A percentile compares a stretch with the other conserved stretches of the same genome.
Conservation (phyloP, 2,797 vertebrate genomes). For the Notoglanidium macrostoma region DNA sequence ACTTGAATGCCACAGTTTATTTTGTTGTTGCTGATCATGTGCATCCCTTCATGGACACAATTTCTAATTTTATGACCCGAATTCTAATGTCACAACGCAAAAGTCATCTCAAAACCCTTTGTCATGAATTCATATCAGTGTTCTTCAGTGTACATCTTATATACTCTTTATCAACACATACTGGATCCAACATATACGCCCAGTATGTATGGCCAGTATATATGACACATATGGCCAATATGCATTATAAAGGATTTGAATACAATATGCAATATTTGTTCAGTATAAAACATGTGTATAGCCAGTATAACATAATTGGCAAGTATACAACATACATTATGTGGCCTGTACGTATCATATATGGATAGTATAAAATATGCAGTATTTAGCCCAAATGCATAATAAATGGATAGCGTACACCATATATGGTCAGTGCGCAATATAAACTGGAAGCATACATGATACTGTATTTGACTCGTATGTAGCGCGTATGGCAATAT, state of each 20-base stretch:
- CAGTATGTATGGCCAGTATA: not conserved
- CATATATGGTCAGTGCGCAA: not conserved
- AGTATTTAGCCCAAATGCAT: not conserved
- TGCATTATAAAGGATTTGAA: not conserved
- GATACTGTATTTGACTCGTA: not conserved
- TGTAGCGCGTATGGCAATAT: not conserved
- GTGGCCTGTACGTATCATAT: not conserved
- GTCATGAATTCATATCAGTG: too few species aligned
- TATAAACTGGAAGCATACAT: not conserved
- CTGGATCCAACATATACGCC: too few species aligned
- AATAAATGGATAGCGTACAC: not conserved
- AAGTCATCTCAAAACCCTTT: too few species aligned
- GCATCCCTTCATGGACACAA: too few species aligned
- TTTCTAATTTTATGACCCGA: too few species aligned
- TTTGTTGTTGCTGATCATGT: too few species aligned
- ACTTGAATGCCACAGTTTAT: too few species aligned
- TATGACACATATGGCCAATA: not conserved
- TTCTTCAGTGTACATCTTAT: too few species aligned
- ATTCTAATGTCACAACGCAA: too few species aligned
- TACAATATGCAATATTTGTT: not conserved
- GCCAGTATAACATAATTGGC: not conserved
- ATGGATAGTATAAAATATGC: not conserved
- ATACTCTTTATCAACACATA: too few species aligned
- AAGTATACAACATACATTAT: not conserved
- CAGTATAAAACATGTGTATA: not conserved